These are phyloP conservation scores for Oxyruncus cristatus DNA, from an alignment of 2,113 vertebrate species.

Conservation along the genomic window DNA sequence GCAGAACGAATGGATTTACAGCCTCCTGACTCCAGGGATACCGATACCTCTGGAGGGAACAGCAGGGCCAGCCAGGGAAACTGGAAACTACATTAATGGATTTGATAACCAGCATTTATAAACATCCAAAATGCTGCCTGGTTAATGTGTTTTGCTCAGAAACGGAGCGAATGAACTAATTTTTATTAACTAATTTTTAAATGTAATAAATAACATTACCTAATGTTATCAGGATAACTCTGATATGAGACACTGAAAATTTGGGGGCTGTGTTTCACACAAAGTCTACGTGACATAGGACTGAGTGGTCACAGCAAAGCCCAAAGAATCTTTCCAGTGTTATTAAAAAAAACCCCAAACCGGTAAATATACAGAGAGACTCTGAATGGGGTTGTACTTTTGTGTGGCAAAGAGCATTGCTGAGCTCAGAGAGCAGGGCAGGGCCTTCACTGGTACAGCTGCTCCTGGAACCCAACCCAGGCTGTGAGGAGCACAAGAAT, in stretches of 20 bases:
- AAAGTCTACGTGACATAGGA: not conserved
- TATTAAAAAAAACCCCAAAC: no score
- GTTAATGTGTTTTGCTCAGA: not conserved
- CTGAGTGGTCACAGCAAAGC: not conserved
- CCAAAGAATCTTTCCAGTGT: no score
- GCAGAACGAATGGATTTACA: conserved; percentile 45
- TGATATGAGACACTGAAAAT: not conserved
- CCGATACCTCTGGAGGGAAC: not conserved
- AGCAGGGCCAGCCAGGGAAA: not conserved
- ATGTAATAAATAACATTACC: no score
- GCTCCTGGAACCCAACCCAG: not conserved
- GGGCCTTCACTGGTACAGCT: not conserved
- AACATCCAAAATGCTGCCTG: not conserved
- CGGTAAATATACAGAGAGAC: no score
- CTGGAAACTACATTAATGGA: not conserved
- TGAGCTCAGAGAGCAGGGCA: not conserved
- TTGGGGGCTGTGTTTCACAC: not conserved
- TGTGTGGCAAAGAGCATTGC: not conserved
- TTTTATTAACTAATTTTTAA: no score
- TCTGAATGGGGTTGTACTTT: not conserved
- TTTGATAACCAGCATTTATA: not conserved
- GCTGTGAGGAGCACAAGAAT: not conserved
- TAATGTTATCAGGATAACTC: not conserved
- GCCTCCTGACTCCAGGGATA: not conserved
- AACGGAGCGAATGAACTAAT: not conserved